Evolutionary conservation across 2,888 invertebrate species (phyloP).

Genomic region (Nudaria mundana): DNA sequence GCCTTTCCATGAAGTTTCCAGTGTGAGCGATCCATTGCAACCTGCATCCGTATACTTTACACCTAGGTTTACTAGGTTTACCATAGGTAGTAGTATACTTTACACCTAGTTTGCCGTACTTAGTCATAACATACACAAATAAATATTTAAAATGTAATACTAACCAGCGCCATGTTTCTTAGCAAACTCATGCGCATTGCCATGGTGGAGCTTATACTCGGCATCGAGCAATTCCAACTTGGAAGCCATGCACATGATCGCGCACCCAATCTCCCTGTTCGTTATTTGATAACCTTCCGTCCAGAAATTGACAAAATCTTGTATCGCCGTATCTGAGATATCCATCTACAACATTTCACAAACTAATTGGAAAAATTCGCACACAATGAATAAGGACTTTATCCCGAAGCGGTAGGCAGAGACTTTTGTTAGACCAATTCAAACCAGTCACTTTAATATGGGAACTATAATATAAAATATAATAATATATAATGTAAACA

Average conservation of each 20-base stretch:
- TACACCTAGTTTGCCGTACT: no score
- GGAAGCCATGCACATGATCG: slow-evolving; percentile 54
- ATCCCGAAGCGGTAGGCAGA: no score
- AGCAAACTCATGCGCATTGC: slow-evolving; percentile 58
- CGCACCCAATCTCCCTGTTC: slow-evolving; percentile 52
- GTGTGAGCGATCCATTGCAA: no score
- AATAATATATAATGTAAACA: no score
- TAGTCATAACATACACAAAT: no score
- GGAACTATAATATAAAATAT: no score
- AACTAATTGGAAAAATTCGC: background rate
- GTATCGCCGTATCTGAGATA: slow-evolving; percentile 39
- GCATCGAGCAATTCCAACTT: slow-evolving; percentile 56
- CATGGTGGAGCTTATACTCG: slow-evolving; percentile 58
- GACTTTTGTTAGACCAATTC: no score
- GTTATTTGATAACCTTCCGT: slow-evolving; percentile 43
- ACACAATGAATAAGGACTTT: background rate
- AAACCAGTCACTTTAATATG: no score
- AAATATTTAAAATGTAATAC: slow-evolving; percentile 6
- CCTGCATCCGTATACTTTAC: no score
- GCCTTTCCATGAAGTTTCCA: no score
- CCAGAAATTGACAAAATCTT: slow-evolving; percentile 58
- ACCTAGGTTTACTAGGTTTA: no score
- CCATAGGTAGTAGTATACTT: no score
- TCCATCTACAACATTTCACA: slow-evolving; percentile 32
- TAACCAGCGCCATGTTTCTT: slow-evolving; percentile 60